Evolutionary conservation across 2,113 vertebrate species (phyloP).

Genomic region (Pungitius pungitius): DNA sequence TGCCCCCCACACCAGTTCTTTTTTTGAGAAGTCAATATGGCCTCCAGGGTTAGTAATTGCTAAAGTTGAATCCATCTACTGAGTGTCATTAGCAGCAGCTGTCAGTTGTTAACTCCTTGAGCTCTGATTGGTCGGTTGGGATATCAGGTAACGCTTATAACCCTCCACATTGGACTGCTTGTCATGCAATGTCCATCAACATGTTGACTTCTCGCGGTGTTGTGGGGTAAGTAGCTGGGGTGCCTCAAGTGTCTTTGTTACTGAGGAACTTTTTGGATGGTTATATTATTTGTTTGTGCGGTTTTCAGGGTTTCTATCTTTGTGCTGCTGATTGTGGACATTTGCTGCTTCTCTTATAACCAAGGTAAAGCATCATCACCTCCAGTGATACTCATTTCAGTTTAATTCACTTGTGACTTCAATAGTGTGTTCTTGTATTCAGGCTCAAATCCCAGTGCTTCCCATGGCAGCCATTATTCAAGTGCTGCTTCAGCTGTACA

Average conservation of each 20-base stretch:
- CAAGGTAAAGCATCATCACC: not conserved
- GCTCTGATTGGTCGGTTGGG: slow-evolving; percentile 31
- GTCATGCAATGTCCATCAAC: not conserved
- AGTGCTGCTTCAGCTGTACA: not conserved
- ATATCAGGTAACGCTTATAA: slow-evolving; percentile 23
- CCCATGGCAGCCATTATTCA: not conserved
- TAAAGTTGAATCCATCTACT: not conserved
- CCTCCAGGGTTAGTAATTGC: too few relatives aligned
- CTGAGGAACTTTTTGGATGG: not conserved
- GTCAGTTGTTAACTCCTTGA: slow-evolving; percentile 6
- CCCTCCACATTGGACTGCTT: rapidly evolving
- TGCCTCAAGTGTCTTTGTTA: rapidly evolving
- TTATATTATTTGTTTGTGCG: not conserved
- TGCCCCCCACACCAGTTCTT: too few relatives aligned
- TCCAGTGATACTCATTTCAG: not conserved
- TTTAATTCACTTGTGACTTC: not conserved
- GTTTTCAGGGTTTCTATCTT: slow-evolving; percentile 29
- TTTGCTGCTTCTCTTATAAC: not conserved
- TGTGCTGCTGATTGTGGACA: slow-evolving; percentile 30
- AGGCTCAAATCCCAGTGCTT: not conserved
- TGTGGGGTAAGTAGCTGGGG: not conserved
- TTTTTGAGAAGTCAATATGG: too few relatives aligned
- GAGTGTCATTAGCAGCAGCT: slow-evolving; percentile 22
- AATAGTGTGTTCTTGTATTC: not conserved
- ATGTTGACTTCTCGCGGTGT: not conserved